Evolutionary conservation across 2,113 vertebrate species (phyloP).

Genomic region (Prunella fulvescens): DNA sequence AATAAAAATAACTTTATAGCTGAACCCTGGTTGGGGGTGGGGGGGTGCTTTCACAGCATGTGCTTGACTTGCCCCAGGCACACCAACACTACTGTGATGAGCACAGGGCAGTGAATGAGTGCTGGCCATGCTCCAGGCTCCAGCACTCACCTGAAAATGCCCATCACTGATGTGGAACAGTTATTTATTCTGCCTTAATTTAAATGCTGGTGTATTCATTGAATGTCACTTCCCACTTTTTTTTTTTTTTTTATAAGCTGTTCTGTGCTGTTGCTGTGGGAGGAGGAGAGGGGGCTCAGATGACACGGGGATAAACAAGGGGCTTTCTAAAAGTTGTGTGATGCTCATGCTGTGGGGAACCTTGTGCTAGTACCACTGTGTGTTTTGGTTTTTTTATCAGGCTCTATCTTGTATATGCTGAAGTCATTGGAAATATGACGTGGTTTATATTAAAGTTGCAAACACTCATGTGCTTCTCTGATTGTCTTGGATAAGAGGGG

Average conservation of each 20-base stretch:
- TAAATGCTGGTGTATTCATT: background rate
- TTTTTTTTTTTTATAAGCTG: background rate
- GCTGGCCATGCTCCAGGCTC: fast-evolving
- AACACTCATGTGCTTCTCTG: fast-evolving
- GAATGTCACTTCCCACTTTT: background rate
- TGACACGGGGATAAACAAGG: fast-evolving
- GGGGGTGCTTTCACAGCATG: background rate
- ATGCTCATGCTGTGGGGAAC: background rate
- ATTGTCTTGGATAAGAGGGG: fast-evolving
- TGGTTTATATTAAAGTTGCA: conserved; percentile 17
- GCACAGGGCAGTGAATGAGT: fast-evolving
- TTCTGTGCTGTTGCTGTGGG: background rate
- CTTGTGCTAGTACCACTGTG: background rate
- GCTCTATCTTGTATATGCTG: background rate
- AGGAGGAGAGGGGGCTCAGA: too few relatives aligned
- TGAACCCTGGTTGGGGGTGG: too few relatives aligned
- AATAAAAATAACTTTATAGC: background rate
- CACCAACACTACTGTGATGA: fast-evolving
- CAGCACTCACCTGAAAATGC: fast-evolving
- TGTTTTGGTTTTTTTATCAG: background rate
- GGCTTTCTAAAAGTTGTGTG: fast-evolving
- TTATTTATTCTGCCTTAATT: conserved; percentile 43
- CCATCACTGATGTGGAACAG: background rate
- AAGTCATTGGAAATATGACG: background rate
- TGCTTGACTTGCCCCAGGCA: background rate